These are phyloP conservation scores for Ctena decussata DNA, from an alignment of 2,888 invertebrate genomes.

Conservation along the genomic window DNA sequence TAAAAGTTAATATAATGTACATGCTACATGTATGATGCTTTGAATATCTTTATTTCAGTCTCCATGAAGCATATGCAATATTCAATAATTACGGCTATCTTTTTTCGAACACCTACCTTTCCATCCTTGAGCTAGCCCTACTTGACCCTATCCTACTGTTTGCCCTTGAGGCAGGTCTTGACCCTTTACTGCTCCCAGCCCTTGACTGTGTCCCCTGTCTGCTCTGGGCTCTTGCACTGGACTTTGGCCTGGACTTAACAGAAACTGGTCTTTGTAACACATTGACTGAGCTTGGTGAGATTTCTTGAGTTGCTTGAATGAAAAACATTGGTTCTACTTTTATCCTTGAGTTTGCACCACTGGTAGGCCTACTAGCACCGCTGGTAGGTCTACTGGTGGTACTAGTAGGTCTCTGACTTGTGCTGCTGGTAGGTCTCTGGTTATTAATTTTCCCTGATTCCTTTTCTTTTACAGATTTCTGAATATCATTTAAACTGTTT, in stretches of 20 bases:
- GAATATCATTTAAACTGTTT: constrained; percentile 55
- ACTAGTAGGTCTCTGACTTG: too few species aligned
- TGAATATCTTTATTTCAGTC: too few species aligned
- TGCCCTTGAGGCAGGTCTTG: constrained; percentile 71
- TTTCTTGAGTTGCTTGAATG: neutral
- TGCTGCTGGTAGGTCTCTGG: neutral
- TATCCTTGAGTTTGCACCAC: neutral
- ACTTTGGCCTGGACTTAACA: neutral
- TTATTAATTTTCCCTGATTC: neutral
- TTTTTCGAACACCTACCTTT: neutral
- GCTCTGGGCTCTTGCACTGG: constrained; percentile 30
- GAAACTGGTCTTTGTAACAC: constrained; percentile 4
- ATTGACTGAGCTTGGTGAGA: neutral
- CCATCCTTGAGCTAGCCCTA: constrained; percentile 3
- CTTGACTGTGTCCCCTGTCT: constrained; percentile 45
- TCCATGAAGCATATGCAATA: too few species aligned
- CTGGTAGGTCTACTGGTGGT: too few species aligned
- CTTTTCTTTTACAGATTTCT: neutral
- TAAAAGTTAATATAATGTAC: too few species aligned
- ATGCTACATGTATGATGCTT: too few species aligned
- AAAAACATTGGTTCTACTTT: neutral
- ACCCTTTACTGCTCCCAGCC: constrained; percentile 49
- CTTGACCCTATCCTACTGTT: constrained; percentile 72
- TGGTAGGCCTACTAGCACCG: too few species aligned
- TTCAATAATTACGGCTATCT: too few species aligned